Percentiles rank a stretch among this genome's conserved stretches.
These are phyloP conservation scores for Leucozona laternaria DNA, from an alignment of 2,888 invertebrate species.

Conservation along the genomic window DNA sequence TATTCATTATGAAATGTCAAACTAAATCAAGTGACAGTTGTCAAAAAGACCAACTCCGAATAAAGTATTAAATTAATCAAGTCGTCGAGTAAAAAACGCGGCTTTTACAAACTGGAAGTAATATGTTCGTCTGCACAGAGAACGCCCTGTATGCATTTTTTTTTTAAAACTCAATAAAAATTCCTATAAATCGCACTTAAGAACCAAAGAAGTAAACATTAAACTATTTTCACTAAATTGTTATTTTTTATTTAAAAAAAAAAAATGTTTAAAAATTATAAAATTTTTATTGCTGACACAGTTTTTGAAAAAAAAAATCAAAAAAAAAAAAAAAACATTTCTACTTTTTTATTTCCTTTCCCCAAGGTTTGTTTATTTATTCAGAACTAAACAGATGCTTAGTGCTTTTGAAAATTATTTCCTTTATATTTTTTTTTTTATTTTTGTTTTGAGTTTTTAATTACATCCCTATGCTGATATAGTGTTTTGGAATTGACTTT, in stretches of 20 bases:
- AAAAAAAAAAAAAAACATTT: not conserved
- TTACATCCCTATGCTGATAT: constrained; percentile 1
- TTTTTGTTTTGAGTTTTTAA: not conserved
- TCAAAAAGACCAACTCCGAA: too few species aligned
- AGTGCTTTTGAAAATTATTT: constrained; percentile 22
- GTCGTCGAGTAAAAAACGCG: not conserved
- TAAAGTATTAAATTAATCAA: too few species aligned
- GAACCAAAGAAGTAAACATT: not conserved
- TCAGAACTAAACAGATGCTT: constrained; percentile 38
- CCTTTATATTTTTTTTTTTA: not conserved
- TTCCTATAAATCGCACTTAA: not conserved
- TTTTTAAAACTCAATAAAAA: not conserved
- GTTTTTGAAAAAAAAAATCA: constrained; percentile 13
- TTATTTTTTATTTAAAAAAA: not conserved
- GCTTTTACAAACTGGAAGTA: not conserved
- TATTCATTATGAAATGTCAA: too few species aligned
- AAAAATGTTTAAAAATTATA: constrained; percentile 6
- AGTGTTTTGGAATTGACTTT: constrained; percentile 25
- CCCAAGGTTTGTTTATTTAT: constrained; percentile 20
- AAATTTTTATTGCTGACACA: constrained; percentile 28
- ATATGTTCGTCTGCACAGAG: not conserved
- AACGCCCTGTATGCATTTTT: not conserved
- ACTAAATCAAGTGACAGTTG: too few species aligned
- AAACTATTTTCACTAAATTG: not conserved
- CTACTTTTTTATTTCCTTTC: constrained; percentile 26